These are phyloP conservation scores for Apodemus sylvaticus DNA, from an alignment of 2,113 vertebrate genomes.

Conservation along the genomic window DNA sequence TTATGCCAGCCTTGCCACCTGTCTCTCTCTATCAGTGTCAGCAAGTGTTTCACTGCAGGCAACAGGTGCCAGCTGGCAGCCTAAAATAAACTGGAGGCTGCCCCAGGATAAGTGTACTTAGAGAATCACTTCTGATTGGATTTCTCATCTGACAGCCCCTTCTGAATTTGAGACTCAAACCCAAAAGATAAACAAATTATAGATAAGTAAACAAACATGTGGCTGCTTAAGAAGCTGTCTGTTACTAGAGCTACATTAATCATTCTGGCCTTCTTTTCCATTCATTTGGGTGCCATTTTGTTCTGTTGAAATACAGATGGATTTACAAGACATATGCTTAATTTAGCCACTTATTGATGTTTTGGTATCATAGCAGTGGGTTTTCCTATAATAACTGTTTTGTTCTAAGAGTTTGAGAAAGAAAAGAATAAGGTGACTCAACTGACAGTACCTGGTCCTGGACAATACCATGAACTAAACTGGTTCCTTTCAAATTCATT, in stretches of 20 bases:
- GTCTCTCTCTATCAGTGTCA: conserved; percentile 90
- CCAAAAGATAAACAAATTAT: conserved; percentile 81
- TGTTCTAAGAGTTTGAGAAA: background rate
- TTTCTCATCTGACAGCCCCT: conserved; percentile 73
- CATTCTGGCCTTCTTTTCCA: background rate
- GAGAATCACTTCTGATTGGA: conserved; percentile 66
- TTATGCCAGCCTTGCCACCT: conserved; percentile 89
- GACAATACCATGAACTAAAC: background rate
- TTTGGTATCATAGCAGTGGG: background rate
- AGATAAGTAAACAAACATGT: conserved; percentile 69
- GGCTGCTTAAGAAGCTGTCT: conserved; percentile 44
- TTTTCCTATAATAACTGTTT: background rate
- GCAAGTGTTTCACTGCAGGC: conserved; percentile 72
- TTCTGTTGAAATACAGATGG: conserved; percentile 37
- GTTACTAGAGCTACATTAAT: background rate
- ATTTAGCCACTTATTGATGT: conserved; percentile 40
- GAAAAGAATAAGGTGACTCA: background rate
- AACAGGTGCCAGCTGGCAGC: conserved; percentile 86
- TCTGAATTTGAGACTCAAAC: conserved; percentile 66
- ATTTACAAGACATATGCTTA: conserved; percentile 1
- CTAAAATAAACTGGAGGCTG: conserved; percentile 82
- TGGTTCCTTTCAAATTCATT: background rate
- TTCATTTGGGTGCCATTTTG: background rate
- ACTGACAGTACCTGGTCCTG: background rate
- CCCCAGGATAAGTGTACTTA: conserved; percentile 71